Evolutionary conservation across 2,113 vertebrate genomes (phyloP).

Genomic region (Gavialis gangeticus): DNA sequence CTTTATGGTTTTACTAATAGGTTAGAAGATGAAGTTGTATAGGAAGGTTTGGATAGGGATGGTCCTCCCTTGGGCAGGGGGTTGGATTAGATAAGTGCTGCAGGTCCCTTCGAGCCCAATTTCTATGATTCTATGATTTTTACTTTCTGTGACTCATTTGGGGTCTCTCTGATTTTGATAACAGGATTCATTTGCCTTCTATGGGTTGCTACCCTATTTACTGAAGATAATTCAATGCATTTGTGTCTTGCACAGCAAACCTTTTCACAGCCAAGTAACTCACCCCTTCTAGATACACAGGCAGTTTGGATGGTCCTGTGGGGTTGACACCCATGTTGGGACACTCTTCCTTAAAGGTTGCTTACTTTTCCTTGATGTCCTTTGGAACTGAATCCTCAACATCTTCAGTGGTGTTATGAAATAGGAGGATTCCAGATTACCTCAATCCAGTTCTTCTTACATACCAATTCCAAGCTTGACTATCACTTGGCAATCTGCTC

Average conservation of each 20-base stretch:
- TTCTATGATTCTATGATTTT: neutral
- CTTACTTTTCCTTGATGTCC: too few species aligned
- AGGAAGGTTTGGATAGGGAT: too few species aligned
- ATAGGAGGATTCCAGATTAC: too few species aligned
- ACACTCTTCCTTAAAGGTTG: too few species aligned
- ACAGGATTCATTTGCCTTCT: neutral
- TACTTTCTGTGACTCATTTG: neutral
- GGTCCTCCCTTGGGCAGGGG: too few species aligned
- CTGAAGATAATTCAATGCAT: neutral
- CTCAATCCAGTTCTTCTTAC: too few species aligned
- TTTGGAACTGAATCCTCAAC: too few species aligned
- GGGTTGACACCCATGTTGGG: neutral
- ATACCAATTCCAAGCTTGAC: neutral
- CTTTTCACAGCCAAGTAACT: neutral
- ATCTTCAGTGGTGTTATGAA: too few species aligned
- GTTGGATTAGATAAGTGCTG: too few species aligned
- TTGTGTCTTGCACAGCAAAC: neutral
- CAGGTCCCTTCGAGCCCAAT: too few species aligned
- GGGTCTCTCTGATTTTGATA: neutral
- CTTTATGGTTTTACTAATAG: too few species aligned
- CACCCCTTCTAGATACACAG: neutral
- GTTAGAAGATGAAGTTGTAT: too few species aligned
- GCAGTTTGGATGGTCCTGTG: neutral
- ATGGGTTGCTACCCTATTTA: neutral
- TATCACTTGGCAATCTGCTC: neutral